Percentiles rank a stretch among this genome's conserved stretches.
phyloP scores from a whole-genome alignment of 2,113 vertebrate genomes.

The Coturnix japonica region DNA sequence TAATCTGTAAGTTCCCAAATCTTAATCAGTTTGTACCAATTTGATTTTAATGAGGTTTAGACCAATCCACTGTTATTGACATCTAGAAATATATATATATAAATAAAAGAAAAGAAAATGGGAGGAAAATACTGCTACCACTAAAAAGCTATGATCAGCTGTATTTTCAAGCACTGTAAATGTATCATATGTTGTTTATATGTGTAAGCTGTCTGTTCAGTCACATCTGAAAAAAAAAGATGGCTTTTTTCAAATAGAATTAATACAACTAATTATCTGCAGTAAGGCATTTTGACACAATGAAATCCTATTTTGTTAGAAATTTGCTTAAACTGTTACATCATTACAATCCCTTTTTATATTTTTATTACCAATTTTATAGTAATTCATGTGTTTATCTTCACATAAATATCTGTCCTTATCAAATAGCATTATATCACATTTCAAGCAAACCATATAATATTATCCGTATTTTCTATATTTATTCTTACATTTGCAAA shows the following conservation, averaged over 20 bases:
- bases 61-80: not conserved
- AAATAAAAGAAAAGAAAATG: not conserved
- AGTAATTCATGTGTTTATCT: not conserved
- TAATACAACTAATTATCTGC: not conserved
- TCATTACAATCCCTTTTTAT: accelerated
- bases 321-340: not conserved
- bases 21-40: not conserved
- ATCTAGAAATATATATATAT: not conserved
- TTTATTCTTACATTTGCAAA: not conserved
- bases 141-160: not conserved
- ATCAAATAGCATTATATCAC: not conserved
- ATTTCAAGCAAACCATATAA: not conserved
- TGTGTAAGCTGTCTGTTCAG: not conserved
- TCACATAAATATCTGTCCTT: not conserved
- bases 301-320: not conserved
- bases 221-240: not conserved
- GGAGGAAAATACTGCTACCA: not conserved
- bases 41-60: not conserved
- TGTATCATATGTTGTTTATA: accelerated
- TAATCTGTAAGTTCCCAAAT: not conserved
- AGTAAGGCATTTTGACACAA: not conserved
- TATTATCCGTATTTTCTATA: not conserved
- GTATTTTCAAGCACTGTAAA: not conserved
- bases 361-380: not conserved
- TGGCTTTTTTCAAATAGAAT: not conserved